Conservation (phyloP, 2,113 vertebrate genomes). For the Syngnathus typhle region DNA sequence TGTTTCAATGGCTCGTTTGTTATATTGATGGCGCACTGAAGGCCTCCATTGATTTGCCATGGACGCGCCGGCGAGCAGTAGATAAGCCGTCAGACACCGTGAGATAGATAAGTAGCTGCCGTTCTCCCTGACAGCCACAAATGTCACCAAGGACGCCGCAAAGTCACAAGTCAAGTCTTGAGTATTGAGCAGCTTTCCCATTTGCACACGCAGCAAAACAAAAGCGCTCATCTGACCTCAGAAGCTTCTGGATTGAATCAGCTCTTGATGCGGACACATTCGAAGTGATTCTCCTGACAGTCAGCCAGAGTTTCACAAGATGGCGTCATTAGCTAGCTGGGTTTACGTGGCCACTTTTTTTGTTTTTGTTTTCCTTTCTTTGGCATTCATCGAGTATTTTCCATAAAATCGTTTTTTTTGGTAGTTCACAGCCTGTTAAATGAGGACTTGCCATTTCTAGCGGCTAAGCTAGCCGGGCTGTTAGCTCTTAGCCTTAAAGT, state of each 20-base stretch:
- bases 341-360: too few species aligned
- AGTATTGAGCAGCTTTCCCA: not conserved
- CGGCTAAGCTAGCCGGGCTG: constrained; percentile 16
- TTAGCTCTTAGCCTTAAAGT: constrained; percentile 14
- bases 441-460: constrained; percentile 43
- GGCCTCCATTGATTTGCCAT: constrained; percentile 64
- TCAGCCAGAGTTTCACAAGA: constrained; percentile 57
- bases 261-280: constrained; percentile 46
- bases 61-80: constrained; percentile 61
- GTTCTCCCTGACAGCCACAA: constrained; percentile 46
- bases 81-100: constrained; percentile 60
- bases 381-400: too few species aligned
- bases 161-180: constrained; percentile 59
- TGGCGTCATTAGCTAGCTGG: constrained; percentile 2
- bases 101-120: constrained; percentile 67
- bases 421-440: constrained; percentile 28
- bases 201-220: constrained; percentile 15
- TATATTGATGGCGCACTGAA: constrained; percentile 58
- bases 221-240: constrained; percentile 18
- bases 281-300: constrained; percentile 43
- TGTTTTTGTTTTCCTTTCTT: too few species aligned
- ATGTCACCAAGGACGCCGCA: constrained; percentile 50
- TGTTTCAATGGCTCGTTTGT: constrained; percentile 63
- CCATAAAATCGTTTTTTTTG: too few species aligned
- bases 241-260: constrained; percentile 53